These are phyloP conservation scores for Synaphobranchus kaupii DNA, from an alignment of 2,797 vertebrate species.

Conservation along the genomic window DNA sequence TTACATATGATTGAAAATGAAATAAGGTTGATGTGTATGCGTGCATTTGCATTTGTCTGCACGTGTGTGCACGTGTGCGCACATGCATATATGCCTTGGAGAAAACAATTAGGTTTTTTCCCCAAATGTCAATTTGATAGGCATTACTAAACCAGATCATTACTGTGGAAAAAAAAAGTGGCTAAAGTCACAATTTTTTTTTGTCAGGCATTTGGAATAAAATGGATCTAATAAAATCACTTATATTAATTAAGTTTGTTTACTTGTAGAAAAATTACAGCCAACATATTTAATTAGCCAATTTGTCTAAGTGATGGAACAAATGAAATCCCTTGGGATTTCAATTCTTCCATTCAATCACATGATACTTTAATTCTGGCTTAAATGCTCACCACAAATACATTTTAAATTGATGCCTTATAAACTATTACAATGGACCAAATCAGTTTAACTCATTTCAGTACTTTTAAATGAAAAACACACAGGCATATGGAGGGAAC, in stretches of 20 bases:
- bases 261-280: constrained; percentile 18
- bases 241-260: constrained; percentile 2
- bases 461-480: neutral
- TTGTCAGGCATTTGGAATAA: neutral
- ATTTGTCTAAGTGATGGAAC: constrained; percentile 23
- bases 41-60: neutral
- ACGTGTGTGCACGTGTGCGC: neutral
- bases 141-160: constrained; percentile 35
- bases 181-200: neutral
- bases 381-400: constrained; percentile 22
- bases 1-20: neutral
- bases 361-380: constrained; percentile 14
- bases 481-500: neutral
- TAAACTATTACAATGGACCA: neutral
- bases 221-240: constrained; percentile 14
- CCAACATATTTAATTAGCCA: constrained; percentile 18
- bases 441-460: neutral
- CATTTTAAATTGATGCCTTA: constrained; percentile 2
- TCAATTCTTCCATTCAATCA: constrained; percentile 14
- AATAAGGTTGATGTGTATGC: neutral
- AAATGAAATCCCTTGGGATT: constrained; percentile 20
- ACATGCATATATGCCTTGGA: neutral
- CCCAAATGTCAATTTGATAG: neutral
- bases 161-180: constrained; percentile 33
- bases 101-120: constrained; percentile 26